Percentiles rank a stretch among this genome's conserved stretches.
Evolutionary conservation across 1,140 invertebrate species (phyloP).

Genomic region (Hylaeus volcanicus): DNA sequence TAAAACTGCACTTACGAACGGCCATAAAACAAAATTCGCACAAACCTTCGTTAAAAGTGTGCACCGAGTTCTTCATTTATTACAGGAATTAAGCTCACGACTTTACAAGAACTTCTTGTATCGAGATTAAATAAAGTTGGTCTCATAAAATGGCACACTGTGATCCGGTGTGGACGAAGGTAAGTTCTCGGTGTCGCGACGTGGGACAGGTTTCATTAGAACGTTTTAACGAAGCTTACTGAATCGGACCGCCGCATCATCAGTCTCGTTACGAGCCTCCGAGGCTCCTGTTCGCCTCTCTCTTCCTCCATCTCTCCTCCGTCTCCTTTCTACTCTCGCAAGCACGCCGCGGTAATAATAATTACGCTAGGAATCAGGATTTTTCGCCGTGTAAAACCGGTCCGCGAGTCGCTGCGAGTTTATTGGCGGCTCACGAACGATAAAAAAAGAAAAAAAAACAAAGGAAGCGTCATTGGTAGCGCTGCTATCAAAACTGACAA

Average conservation of each 20-base stretch:
- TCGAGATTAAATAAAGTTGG: too few species aligned
- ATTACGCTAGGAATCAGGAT: slow-evolving; percentile 50
- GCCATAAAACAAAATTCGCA: too few species aligned
- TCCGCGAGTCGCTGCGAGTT: slow-evolving; percentile 18
- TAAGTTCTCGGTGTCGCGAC: neutral
- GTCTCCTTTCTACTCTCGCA: neutral
- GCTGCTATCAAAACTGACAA: slow-evolving; percentile 36
- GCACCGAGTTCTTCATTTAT: too few species aligned
- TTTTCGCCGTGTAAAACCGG: slow-evolving; percentile 47
- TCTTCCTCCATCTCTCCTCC: neutral
- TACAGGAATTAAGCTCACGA: too few species aligned
- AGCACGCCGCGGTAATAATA: slow-evolving; percentile 30
- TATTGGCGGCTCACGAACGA: neutral
- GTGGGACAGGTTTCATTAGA: slow-evolving; percentile 34
- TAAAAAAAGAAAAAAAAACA: slow-evolving; percentile 12
- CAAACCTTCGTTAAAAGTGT: too few species aligned
- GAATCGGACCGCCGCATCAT: slow-evolving; percentile 32
- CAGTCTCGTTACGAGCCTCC: slow-evolving; percentile 38
- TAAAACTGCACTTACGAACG: too few species aligned
- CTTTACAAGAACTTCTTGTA: too few species aligned
- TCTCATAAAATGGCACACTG: neutral
- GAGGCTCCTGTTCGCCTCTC: neutral
- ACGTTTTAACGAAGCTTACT: slow-evolving; percentile 34
- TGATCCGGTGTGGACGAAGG: neutral
- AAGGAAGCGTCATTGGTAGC: slow-evolving; percentile 26